These are phyloP conservation scores for Mustelus asterias DNA, from an alignment of 2,113 vertebrate genomes.

Conservation along the genomic window DNA sequence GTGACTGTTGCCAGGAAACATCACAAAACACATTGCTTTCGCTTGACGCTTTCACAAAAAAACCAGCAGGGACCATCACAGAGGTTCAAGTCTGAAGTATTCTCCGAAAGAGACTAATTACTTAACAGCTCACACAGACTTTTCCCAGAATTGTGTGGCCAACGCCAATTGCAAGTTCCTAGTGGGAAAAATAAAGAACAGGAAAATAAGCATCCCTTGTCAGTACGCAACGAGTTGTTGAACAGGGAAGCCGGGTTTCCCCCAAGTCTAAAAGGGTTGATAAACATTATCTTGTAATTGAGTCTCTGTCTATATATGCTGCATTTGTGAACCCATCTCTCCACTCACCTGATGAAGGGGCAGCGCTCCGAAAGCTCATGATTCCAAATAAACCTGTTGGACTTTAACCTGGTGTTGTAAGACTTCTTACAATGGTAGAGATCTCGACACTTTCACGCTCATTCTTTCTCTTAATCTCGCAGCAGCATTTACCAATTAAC, in stretches of 20 bases:
- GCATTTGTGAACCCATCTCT: no score
- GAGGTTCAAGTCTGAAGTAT: neutral
- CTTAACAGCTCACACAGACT: neutral
- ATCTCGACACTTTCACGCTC: neutral
- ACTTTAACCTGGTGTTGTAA: no score
- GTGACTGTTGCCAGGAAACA: slow-evolving; percentile 26
- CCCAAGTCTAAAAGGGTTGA: no score
- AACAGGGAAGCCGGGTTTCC: no score
- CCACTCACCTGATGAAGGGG: no score
- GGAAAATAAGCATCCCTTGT: neutral
- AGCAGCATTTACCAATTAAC: neutral
- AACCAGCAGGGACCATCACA: neutral
- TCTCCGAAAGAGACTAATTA: slow-evolving; percentile 18
- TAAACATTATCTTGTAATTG: no score
- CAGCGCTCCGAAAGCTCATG: no score
- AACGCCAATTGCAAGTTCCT: neutral
- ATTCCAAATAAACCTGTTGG: no score
- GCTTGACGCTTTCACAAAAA: neutral
- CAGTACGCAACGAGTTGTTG: neutral
- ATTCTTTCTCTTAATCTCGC: neutral
- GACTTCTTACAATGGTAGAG: neutral
- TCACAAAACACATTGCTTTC: slow-evolving; percentile 19
- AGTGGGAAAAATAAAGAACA: neutral
- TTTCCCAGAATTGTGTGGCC: slow-evolving; percentile 7
- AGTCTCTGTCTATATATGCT: no score